Percentiles rank a stretch among this genome's conserved stretches.
Evolutionary conservation across 2,113 vertebrate species (phyloP).

Genomic region (Muntiacus muntjak): DNA sequence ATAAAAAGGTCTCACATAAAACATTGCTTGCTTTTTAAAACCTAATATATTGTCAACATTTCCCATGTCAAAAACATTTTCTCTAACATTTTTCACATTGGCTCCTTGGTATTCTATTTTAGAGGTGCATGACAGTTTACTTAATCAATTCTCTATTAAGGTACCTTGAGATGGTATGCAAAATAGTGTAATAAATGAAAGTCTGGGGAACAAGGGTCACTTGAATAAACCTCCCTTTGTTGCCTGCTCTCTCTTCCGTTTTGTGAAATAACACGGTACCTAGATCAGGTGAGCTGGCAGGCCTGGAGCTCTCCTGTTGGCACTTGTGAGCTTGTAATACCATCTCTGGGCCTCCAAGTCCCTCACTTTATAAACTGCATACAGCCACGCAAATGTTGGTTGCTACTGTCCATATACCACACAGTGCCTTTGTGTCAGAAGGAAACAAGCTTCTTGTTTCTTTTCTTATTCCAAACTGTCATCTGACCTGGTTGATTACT

Average conservation of each 20-base stretch:
- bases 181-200: background rate
- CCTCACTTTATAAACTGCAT: background rate
- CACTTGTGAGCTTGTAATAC: background rate
- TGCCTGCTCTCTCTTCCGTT: background rate
- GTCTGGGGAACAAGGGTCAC: background rate
- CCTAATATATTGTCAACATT: background rate
- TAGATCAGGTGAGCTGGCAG: background rate
- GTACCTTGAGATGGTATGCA: background rate
- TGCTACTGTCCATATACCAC: background rate
- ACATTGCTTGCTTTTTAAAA: background rate
- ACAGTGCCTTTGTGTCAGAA: background rate
- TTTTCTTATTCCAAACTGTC: background rate
- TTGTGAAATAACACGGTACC: background rate
- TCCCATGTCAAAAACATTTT: background rate
- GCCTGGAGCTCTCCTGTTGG: background rate
- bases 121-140: background rate
- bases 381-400: background rate
- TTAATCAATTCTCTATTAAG: background rate
- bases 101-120: background rate
- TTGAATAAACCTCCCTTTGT: background rate
- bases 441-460: background rate
- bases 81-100: background rate
- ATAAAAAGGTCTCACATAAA: background rate
- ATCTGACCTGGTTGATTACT: background rate
- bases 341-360: background rate